Percentiles rank a stretch among this genome's conserved stretches.
Conservation (phyloP, 2,797 vertebrate species). For the Falco naumanni region DNA sequence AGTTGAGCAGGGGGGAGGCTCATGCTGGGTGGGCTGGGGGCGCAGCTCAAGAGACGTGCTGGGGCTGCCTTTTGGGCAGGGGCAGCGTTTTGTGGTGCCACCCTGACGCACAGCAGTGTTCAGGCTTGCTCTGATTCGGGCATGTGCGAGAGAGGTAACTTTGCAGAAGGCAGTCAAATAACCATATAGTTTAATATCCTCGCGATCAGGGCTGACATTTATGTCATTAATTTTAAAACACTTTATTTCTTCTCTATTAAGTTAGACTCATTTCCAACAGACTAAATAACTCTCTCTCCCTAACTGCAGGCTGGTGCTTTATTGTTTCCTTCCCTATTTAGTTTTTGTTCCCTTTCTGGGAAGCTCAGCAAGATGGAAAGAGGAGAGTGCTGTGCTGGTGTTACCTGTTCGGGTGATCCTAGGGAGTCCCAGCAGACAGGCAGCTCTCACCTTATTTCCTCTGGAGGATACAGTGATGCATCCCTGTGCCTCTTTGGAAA, state of each 20-base stretch:
- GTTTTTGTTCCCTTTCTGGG: neutral
- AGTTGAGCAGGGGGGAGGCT: rapidly evolving
- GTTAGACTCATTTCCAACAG: neutral
- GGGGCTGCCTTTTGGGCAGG: neutral
- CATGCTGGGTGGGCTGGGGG: neutral
- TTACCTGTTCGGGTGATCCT: neutral
- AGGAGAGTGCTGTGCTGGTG: rapidly evolving
- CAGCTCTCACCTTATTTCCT: neutral
- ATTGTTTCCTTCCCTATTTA: neutral
- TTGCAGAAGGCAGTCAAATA: neutral
- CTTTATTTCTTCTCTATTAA: slow-evolving; percentile 41
- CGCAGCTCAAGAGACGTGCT: rapidly evolving
- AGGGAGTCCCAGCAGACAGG: neutral
- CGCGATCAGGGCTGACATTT: neutral
- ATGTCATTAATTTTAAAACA: slow-evolving; percentile 20
- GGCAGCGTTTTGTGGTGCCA: neutral
- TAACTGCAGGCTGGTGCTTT: neutral
- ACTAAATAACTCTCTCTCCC: neutral
- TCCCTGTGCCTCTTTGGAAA: neutral
- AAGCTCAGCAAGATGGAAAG: neutral
- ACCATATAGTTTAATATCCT: neutral
- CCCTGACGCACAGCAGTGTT: rapidly evolving
- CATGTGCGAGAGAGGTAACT: neutral
- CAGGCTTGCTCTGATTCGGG: rapidly evolving
- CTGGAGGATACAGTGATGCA: neutral